Evolutionary conservation across 2,888 invertebrate genomes (phyloP).

Genomic region (Acronicta leporina): DNA sequence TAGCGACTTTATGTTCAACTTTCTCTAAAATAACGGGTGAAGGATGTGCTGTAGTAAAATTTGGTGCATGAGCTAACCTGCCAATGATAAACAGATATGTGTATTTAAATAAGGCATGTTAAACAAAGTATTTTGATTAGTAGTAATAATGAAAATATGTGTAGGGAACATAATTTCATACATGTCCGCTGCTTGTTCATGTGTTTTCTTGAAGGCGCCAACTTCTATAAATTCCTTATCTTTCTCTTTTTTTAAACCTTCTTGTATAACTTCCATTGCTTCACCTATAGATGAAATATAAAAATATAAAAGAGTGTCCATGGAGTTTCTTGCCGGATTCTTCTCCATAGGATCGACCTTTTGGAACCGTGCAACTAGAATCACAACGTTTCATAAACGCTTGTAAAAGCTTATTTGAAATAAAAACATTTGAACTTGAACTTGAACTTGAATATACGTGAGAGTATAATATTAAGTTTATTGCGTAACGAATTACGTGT

Average conservation of each 20-base stretch:
- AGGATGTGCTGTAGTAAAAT: constrained; percentile 63
- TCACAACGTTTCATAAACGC: too few species aligned
- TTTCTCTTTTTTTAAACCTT: constrained; percentile 63
- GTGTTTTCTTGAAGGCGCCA: constrained; percentile 67
- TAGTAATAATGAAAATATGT: too few species aligned
- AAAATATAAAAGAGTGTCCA: too few species aligned
- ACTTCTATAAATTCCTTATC: constrained; percentile 64
- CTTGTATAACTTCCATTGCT: constrained; percentile 67
- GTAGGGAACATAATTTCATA: constrained; percentile 43
- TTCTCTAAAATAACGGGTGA: constrained; percentile 62
- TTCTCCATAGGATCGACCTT: too few species aligned
- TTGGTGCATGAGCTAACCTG: constrained; percentile 64
- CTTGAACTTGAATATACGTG: too few species aligned
- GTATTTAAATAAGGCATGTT: neutral
- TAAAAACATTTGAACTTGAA: too few species aligned
- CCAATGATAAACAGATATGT: neutral
- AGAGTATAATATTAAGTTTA: too few species aligned
- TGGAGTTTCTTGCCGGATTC: too few species aligned
- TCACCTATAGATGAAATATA: constrained; percentile 59
- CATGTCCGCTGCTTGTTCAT: constrained; percentile 66
- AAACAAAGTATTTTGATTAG: neutral
- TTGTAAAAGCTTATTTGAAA: too few species aligned
- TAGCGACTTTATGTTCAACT: constrained; percentile 58
- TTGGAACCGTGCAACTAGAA: too few species aligned
- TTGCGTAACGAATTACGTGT: too few species aligned